Base-by-base conservation (phyloP, 2,797 vertebrate genomes). In the Spinus olivaceus region DNA sequence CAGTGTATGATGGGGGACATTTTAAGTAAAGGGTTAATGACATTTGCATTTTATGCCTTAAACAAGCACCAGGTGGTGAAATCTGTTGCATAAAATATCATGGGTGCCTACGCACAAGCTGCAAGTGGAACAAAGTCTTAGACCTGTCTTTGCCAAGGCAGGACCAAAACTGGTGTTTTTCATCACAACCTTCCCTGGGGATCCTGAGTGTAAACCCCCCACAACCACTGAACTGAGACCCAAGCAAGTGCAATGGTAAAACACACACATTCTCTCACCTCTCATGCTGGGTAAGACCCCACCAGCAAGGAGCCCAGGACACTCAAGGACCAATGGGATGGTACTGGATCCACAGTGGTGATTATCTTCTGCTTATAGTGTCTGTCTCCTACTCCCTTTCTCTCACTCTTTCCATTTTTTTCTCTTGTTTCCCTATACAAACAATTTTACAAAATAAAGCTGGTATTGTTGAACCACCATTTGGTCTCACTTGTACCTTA, bases 201-300 rank as follows among this genome's bases (percentile, higher is more conserved):
- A 53, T 4, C 6, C 33, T 6, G 24, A 25, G 14, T 10, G 33
- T 1, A 61, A 16, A 47, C 0, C 9, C 13, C 16, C 8, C 27
- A 24, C 6, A 42, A n/a, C 5, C 10, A 69, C 35, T 0, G 1
- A 74, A 33, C 0, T 42, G 49, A 67, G 33, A 74, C 10, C 24
- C 0, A 0, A 54, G 56, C 7, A 33, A 77, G 30, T 0, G 1
- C 7, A 24, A 14, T 8, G 17, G 47, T 39, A 60, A 69, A 69
- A 39, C 23, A n/a, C 13, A 60, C 23, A 53, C 7, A 10, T 47
- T 33, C 33, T 23, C 35, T 14, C 0, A 0, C 23, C 15, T 49
- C 54, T 61, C 19, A 21, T 21, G 35, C 15, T 42, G 7, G 41
- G 15, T 60, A 30, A 12, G 41, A 61, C 22, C 3, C 15, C 4